Base-by-base conservation (phyloP, 2,888 invertebrate genomes). In the Diadegma fenestrale region DNA sequence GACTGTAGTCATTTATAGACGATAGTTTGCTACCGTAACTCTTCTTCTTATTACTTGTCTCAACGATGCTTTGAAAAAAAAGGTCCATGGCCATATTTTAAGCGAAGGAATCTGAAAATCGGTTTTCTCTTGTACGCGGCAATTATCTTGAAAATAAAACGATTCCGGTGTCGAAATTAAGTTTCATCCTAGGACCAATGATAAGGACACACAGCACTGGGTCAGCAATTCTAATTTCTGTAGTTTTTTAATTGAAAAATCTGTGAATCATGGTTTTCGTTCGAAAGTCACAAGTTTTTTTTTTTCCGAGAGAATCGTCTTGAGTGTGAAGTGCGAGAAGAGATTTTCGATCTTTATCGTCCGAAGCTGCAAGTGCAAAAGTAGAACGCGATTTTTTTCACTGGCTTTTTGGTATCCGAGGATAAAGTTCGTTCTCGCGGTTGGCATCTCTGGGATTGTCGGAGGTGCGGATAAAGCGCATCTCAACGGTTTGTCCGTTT, bases 1-100 rank as follows among this genome's bases (percentile, higher is more conserved):
- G 77, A 51, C 71, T 51, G 71, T 77, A 84, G 30, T 77, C 7
- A 71, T 45, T 71, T 66, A 72, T 72, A 69, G 51, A n/a, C 43
- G 48, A 76, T 71, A 51, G 58, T 69, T 76, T 76, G 69, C 76
- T 64, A 76, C 72, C 43, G 66, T 64, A 72, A 76, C 72, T 63
- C 19, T 61, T 75, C 43, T 37, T 43, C 69, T 68, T 48, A 81
- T 75, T 63, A 30, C 48, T 45, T 68, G n/a, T 48, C 73, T 37
- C 63, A 33, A 63, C 43, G 51, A 19, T 14, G 17, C 10, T 76
- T 69, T 10, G 19, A 66, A 41, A 61, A n/a, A 73, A 7, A 63
- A 37, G 61, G 12, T 63, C n/a, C 41, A n/a, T 51, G 45, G 19
- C 64, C 63, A 17, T 22, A 63, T 64, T 80, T 81, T 22, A 66